phyloP scores from a whole-genome alignment of 2,797 vertebrate species.

The Poecile montanus region DNA sequence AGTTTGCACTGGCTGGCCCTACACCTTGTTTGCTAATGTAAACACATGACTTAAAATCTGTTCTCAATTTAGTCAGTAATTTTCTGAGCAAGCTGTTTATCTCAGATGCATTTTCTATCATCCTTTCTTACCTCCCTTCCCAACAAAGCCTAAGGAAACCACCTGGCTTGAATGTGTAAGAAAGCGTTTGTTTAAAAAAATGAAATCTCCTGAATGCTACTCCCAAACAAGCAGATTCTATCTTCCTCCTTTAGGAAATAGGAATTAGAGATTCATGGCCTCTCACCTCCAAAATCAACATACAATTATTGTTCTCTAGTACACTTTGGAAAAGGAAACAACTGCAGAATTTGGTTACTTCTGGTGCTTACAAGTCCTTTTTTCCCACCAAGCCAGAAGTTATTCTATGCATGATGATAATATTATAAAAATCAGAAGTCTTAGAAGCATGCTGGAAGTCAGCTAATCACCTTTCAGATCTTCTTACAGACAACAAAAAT shows the following conservation, averaged over 20 bases:
- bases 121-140: background rate
- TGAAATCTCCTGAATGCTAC: background rate
- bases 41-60: background rate
- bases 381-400: background rate
- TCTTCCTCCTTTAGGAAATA: background rate
- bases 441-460: background rate
- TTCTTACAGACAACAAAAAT: slow-evolving; percentile 29
- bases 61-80: background rate
- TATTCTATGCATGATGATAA: background rate
- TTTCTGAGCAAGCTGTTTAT: background rate
- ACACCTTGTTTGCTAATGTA: background rate
- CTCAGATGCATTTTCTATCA: background rate
- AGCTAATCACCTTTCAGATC: background rate
- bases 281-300: background rate
- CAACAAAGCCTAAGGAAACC: background rate
- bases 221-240: background rate
- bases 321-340: background rate
- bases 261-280: background rate
- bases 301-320: background rate
- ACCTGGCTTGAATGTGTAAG: background rate
- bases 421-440: background rate
- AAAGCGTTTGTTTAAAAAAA: background rate
- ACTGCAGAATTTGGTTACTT: background rate
- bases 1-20: background rate
- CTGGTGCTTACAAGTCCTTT: background rate